These are phyloP conservation scores for Rhinoraja longicauda DNA, from an alignment of 2,797 vertebrate species.

Conservation along the genomic window DNA sequence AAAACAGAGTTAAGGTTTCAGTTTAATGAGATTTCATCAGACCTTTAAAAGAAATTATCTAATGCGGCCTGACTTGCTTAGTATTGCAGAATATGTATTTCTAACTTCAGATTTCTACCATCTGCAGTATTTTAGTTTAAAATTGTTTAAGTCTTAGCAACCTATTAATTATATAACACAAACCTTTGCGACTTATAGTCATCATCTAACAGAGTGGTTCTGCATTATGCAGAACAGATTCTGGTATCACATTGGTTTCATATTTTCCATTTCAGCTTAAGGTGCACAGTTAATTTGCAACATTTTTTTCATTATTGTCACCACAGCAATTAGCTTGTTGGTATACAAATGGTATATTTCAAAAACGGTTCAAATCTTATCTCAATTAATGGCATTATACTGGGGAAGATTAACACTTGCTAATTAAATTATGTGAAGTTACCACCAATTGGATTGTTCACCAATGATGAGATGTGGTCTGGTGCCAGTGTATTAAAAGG, in stretches of 20 bases:
- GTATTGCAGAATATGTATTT: too few species aligned
- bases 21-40: too few species aligned
- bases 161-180: neutral
- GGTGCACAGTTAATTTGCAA: neutral
- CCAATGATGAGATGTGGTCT: neutral
- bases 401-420: neutral
- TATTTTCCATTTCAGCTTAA: slow-evolving; percentile 6
- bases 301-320: neutral
- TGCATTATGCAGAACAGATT: neutral
- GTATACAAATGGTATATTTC: neutral
- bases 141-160: neutral
- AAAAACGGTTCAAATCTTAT: neutral
- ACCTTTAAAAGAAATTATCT: too few species aligned
- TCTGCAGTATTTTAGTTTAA: too few species aligned
- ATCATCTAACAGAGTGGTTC: neutral
- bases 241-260: neutral
- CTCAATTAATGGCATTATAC: neutral
- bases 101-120: too few species aligned
- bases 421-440: slow-evolving; percentile 22
- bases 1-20: too few species aligned
- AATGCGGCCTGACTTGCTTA: too few species aligned
- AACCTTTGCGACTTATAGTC: neutral
- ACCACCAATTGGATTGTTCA: slow-evolving; percentile 12
- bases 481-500: slow-evolving; percentile 25
- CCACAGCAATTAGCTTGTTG: slow-evolving; percentile 8